phyloP scores from a whole-genome alignment of 1,140 invertebrate genomes.

The Branchinecta lynchi region DNA sequence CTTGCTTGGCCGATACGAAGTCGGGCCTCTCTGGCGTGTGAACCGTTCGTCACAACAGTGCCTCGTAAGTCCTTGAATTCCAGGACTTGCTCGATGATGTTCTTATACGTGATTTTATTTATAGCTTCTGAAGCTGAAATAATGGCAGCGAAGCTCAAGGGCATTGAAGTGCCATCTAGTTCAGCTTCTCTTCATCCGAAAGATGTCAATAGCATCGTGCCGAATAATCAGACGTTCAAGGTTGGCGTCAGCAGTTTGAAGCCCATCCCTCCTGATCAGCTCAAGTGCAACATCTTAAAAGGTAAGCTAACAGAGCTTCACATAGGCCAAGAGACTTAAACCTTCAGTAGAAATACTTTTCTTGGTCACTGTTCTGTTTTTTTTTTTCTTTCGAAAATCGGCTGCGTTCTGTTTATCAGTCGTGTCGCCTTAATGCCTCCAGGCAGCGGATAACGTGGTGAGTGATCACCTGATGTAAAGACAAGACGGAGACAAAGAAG shows the following conservation, averaged over 20 bases:
- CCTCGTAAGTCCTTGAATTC: too few species aligned
- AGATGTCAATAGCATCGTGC: constrained; percentile 32
- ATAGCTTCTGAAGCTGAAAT: constrained; percentile 31
- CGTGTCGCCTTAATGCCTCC: too few species aligned
- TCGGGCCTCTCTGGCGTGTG: constrained; percentile 14
- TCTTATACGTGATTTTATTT: constrained; percentile 1
- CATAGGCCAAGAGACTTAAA: constrained; percentile 24
- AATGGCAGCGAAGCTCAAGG: constrained; percentile 32
- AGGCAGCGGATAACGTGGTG: too few species aligned
- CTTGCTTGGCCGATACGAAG: too few species aligned
- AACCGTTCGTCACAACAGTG: background rate
- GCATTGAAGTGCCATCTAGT: constrained; percentile 29
- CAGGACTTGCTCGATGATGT: constrained; percentile 8
- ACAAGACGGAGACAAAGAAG: too few species aligned
- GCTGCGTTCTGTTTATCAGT: too few species aligned
- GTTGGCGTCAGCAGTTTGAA: constrained; percentile 34
- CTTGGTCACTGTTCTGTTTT: too few species aligned
- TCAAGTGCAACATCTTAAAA: constrained; percentile 90
- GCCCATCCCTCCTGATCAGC: constrained; percentile 63
- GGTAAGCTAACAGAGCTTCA: constrained; percentile 34
- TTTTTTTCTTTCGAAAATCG: too few species aligned
- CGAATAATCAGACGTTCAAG: constrained; percentile 35
- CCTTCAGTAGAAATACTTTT: constrained; percentile 32
- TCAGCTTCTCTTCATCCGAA: constrained; percentile 23
- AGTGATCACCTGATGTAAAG: too few species aligned